Conservation (phyloP, 23 tunicate genomes). For the Styela plicata region DNA sequence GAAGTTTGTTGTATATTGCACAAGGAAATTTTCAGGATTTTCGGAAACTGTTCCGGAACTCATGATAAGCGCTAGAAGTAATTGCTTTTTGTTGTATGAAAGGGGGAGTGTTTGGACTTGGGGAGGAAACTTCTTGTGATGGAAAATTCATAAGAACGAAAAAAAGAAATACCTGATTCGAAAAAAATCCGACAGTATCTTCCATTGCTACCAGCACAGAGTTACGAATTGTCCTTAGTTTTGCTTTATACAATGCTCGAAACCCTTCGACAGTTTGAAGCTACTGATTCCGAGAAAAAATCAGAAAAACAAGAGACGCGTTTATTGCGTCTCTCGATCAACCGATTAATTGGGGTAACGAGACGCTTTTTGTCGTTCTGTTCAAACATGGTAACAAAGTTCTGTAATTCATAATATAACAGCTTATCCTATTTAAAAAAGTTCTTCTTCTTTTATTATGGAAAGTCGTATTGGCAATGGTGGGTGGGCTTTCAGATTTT, state of each 20-base stretch:
- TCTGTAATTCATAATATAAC: conserved; percentile 53
- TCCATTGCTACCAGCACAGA: conserved; percentile 58
- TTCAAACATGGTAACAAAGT: conserved; percentile 73
- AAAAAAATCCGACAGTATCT: conserved; percentile 42
- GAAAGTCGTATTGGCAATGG: conserved; percentile 70
- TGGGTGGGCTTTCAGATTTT: conserved; percentile 56
- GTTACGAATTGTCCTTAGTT: conserved; percentile 48
- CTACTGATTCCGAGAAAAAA: conserved; percentile 23
- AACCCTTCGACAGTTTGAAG: conserved; percentile 48
- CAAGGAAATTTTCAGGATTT: conserved; percentile 78
- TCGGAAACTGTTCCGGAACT: conserved; percentile 34
- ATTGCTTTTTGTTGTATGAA: conserved; percentile 73
- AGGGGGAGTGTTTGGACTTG: conserved; percentile 53
- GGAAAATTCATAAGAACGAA: conserved; percentile 58
- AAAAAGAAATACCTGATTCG: conserved; percentile 13
- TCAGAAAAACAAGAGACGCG: neutral
- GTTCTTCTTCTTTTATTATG: conserved; percentile 75
- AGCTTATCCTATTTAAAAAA: conserved; percentile 71
- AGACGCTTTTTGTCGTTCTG: conserved; percentile 51
- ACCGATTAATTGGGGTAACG: conserved; percentile 44
- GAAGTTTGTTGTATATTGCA: conserved; percentile 57
- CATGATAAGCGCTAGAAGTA: conserved; percentile 23
- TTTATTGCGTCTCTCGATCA: conserved; percentile 30
- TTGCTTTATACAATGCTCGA: conserved; percentile 83
- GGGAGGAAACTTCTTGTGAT: conserved; percentile 55